Conservation (phyloP, 2,888 invertebrate genomes). For the Cheilosia pagana region DNA sequence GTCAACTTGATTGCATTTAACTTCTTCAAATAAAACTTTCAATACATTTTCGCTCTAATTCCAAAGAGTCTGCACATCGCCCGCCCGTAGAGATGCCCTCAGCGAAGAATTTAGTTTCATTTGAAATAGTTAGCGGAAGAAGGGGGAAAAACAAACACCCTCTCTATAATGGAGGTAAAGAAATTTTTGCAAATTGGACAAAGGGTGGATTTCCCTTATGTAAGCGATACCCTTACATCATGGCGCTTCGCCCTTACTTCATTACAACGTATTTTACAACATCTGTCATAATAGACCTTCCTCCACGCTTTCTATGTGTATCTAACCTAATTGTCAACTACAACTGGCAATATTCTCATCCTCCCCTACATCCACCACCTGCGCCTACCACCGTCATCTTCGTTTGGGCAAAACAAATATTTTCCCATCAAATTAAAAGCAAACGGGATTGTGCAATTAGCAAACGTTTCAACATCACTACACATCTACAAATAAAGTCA, state of each 20-base stretch:
- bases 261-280: constrained; percentile 37
- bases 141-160: not conserved
- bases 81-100: not conserved
- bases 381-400: constrained; percentile 16
- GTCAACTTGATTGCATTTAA: not conserved
- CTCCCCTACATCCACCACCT: constrained; percentile 31
- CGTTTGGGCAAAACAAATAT: constrained; percentile 52
- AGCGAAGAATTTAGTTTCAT: too few species aligned
- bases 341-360: constrained; percentile 56
- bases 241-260: not conserved
- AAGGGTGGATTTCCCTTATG: not conserved
- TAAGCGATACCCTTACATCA: constrained; percentile 1
- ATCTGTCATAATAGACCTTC: constrained; percentile 5
- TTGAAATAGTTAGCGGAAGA: not conserved
- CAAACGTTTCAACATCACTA: constrained; percentile 48
- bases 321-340: constrained; percentile 56
- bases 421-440: constrained; percentile 56
- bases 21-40: not conserved
- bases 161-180: too few species aligned
- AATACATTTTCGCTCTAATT: not conserved
- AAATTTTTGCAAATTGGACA: not conserved
- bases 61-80: not conserved
- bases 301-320: constrained; percentile 20
- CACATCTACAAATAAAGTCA: not conserved
- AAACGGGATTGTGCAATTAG: constrained; percentile 70